Conservation (phyloP, 2,113 vertebrate genomes). For the Erpornis zantholeuca region DNA sequence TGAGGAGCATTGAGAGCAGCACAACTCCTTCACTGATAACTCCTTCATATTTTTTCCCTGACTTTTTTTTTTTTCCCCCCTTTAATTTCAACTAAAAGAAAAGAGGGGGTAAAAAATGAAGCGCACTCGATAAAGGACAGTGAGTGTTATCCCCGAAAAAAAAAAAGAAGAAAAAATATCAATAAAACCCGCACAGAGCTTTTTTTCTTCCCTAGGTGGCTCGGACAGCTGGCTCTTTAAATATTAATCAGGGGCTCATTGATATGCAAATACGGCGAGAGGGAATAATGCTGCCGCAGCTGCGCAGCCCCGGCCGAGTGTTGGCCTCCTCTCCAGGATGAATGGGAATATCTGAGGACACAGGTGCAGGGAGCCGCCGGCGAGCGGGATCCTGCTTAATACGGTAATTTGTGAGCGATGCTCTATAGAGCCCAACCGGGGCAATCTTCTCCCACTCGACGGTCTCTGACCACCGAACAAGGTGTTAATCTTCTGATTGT, state of each 20-base stretch:
- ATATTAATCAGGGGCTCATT: constrained; percentile 76
- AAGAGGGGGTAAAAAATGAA: constrained; percentile 4
- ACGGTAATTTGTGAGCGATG: not conserved
- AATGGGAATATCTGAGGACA: constrained; percentile 52
- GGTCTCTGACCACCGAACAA: not conserved
- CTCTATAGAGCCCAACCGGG: not conserved
- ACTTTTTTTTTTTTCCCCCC: not conserved
- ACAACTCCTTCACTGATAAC: constrained; percentile 55
- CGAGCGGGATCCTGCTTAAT: not conserved
- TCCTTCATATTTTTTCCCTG: not conserved
- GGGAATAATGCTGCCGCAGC: constrained; percentile 70
- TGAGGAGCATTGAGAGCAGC: constrained; percentile 61
- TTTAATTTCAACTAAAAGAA: constrained; percentile 14
- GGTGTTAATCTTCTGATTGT: not conserved
- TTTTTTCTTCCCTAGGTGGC: constrained; percentile 56
- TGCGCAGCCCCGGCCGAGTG: constrained; percentile 54
- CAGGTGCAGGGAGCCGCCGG: constrained; percentile 51
- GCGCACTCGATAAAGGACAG: constrained; percentile 37
- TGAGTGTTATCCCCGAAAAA: constrained; percentile 34
- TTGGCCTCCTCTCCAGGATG: constrained; percentile 18
- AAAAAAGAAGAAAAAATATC: not conserved
- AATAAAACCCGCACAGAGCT: constrained; percentile 48
- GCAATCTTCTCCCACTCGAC: not conserved
- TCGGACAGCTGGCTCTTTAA: constrained; percentile 78
- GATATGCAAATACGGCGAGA: constrained; percentile 70